Evolutionary conservation across 2,888 invertebrate genomes (phyloP), one percentile per base, ranked within the genome.

Genomic region (Neoaliturus tenellus): DNA sequence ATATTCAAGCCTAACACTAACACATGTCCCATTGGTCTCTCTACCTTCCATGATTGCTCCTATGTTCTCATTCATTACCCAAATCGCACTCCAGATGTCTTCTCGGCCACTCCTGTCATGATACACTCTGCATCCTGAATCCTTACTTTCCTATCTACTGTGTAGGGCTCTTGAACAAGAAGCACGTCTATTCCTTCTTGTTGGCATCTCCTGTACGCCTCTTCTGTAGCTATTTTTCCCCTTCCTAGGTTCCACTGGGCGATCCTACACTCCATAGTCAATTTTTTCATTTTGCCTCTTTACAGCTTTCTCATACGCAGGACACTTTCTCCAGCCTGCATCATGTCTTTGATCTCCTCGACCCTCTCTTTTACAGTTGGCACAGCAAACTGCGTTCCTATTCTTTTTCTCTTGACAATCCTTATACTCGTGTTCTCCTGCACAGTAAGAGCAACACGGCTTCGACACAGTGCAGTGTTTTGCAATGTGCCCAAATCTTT

Each of bases 1-100:
- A n/a, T n/a, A n/a, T n/a, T 55, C 55, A 8, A 55, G 17, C n/a
- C 55, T 55, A 55, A 55, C 55, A 55, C 55, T 55, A n/a, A 55
- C 55, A 55, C 55, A 55, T 10, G 55, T 23, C n/a, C 55, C 55
- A 55, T 55, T 23, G n/a, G n/a, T n/a, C n/a, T 55, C n/a, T n/a
- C 20, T n/a, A 23, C 8, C 55, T n/a, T 55, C n/a, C 23, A n/a
- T 20, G n/a, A 55, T 20, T 6, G n/a, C 20, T 23, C n/a, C 23
- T 55, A 23, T 55, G 5, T n/a, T 55, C 5, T 55, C 55, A 17
- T 55, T 55, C 55, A 55, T n/a, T 20, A 55, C n/a, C 8, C 6
- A 6, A 8, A 55, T n/a, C 5, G n/a, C 23, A 55, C 55, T 55
- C 23, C n/a, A n/a, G n/a, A 55, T 23, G 17, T 55, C 55, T 17